Evolutionary conservation across 2,888 invertebrate species (phyloP).

Genomic region (Lutraria lutraria): DNA sequence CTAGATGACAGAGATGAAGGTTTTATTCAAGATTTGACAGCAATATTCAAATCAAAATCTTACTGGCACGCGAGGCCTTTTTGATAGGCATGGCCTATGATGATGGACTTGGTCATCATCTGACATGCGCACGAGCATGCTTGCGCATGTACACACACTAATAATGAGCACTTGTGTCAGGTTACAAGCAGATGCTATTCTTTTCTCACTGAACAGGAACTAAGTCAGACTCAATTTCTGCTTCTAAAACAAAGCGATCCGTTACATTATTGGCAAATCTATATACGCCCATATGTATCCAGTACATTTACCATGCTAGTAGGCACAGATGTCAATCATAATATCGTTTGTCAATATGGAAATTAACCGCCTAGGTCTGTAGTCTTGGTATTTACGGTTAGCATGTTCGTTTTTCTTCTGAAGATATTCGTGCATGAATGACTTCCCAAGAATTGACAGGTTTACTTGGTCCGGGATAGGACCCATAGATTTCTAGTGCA

Average conservation of each 20-base stretch:
- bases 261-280: not conserved
- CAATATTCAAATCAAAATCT: no score
- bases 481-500: not conserved
- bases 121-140: no score
- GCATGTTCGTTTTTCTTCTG: not conserved
- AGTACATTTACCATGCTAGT: not conserved
- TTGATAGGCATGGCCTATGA: no score
- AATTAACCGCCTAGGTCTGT: not conserved
- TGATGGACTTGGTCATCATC: no score
- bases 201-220: not conserved
- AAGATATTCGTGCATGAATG: no score
- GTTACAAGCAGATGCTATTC: not conserved
- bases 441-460: no score
- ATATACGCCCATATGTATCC: not conserved
- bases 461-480: not conserved
- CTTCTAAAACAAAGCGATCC: not conserved
- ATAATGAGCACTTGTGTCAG: not conserved
- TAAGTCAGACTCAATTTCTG: not conserved
- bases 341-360: constrained; percentile 18
- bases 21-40: no score
- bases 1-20: no score
- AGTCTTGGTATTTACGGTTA: not conserved
- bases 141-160: no score
- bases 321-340: not conserved
- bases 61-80: no score